These are phyloP conservation scores for Acrossocheilus wenchowensis DNA, from an alignment of 2,797 vertebrate species.

Conservation along the genomic window DNA sequence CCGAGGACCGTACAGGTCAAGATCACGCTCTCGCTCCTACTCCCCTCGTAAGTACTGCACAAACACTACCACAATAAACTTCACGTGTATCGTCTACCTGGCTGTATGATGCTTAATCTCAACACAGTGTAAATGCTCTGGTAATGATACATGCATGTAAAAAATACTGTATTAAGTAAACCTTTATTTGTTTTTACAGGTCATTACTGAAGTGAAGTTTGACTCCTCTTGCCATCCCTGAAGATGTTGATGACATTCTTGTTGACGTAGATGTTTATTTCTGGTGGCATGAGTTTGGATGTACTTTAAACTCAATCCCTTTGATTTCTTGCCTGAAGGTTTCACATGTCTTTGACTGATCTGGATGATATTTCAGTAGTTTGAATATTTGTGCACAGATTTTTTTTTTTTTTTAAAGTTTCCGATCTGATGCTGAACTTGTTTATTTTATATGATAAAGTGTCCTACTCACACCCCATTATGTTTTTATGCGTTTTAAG, in stretches of 20 bases:
- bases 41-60: conserved; percentile 88
- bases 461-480: conserved; percentile 12
- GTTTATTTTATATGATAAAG: conserved; percentile 45
- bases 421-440: conserved; percentile 19
- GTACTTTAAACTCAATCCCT: conserved; percentile 18
- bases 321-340: conserved; percentile 32
- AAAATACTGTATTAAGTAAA: neutral
- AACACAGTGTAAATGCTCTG: neutral
- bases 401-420: conserved; percentile 13
- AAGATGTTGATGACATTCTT: conserved; percentile 5
- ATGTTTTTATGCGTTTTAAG: conserved; percentile 56
- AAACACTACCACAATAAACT: neutral
- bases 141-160: neutral
- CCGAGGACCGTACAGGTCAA: conserved; percentile 90
- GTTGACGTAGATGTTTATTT: conserved; percentile 24
- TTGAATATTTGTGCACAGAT: conserved; percentile 40
- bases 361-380: conserved; percentile 41
- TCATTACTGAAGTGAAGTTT: conserved; percentile 71
- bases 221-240: conserved; percentile 28
- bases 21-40: conserved; percentile 93
- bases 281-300: conserved; percentile 21
- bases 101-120: neutral
- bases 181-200: conserved; percentile 67
- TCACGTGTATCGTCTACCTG: neutral
- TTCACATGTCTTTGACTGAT: conserved; percentile 30